Base-by-base conservation (phyloP, 2,797 vertebrate species). In the Crax fasciolata region DNA sequence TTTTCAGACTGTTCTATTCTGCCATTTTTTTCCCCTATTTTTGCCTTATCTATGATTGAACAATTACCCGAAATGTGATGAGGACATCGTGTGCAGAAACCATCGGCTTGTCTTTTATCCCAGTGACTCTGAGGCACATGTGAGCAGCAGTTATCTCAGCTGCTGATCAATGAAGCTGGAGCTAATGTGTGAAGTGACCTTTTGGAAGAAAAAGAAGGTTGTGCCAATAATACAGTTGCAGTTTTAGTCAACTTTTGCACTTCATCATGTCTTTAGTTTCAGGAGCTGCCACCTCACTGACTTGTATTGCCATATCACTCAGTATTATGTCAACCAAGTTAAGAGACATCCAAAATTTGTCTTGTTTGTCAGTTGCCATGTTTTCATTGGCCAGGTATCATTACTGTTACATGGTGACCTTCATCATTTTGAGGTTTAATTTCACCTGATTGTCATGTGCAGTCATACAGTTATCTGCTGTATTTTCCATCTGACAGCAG, bases 41-140 rank as follows among this genome's bases (percentile, higher is more conserved):
- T 57, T 67, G 52, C 86, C 49, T 90, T 95, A 88, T 91, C 89
- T 87, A 21, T 1, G 18, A 51, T 6, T 90, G 87, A 86, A n/a
- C 85, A 93, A 48, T 95, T 90, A 82, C 52, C 41, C 74, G 87
- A 32, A 70, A 41, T 30, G 67, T 54, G 89, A 76, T 71, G 93
- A 77, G 79, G 63, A 58, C 52, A 12, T 23, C 2, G 10, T n/a
- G 62, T 25, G 55, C 90, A 94, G 77, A 93, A 97, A 91, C 70
- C 77, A 72, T 66, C 67, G 66, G 20, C 48, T 55, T 76, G 78
- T 77, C 41, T 89, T 27, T 86, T 46, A 41, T 49, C 52, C 55
- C 66, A 54, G 1, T 65, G 92, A 5, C 70, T 90, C 16, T 0
- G 43, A 78, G 77, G 49, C 39, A 55, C 0, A 7, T 72, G 59